Percentiles rank a stretch among this genome's conserved stretches.
Conservation (phyloP, 2,113 vertebrate genomes). For the Erpornis zantholeuca region DNA sequence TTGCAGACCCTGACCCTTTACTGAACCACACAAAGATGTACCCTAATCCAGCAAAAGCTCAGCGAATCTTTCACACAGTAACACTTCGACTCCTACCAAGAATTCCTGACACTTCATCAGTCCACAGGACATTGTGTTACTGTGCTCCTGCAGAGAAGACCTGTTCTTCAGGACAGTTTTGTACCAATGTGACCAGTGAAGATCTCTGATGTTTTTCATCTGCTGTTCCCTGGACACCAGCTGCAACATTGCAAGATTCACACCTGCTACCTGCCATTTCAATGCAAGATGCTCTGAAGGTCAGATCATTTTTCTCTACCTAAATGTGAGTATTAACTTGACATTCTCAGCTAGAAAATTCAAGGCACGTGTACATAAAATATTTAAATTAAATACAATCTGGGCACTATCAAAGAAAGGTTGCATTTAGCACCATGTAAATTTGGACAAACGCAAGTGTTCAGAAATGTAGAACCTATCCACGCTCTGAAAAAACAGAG, state of each 20-base stretch:
- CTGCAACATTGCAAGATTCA: not conserved
- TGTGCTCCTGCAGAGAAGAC: not conserved
- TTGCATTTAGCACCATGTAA: not conserved
- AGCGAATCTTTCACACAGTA: not conserved
- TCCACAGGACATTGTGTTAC: not conserved
- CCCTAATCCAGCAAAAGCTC: not conserved
- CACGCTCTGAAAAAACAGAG: not conserved
- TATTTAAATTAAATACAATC: not conserved
- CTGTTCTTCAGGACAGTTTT: not conserved
- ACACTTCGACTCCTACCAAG: not conserved
- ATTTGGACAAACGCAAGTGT: not conserved
- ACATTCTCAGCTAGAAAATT: not conserved
- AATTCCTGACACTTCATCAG: not conserved
- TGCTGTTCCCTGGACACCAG: not conserved
- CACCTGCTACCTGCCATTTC: not conserved
- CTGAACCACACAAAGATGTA: not conserved
- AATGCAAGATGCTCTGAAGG: not conserved
- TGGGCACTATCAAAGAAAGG: not conserved
- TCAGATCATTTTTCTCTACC: not conserved
- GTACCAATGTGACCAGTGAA: not conserved
- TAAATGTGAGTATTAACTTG: not conserved
- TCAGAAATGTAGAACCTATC: not conserved
- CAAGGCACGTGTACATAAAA: not conserved
- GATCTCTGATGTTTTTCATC: not conserved
- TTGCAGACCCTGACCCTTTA: not conserved